phyloP scores from a whole-genome alignment of 1,140 invertebrate species.

The Diorhabda carinulata region DNA sequence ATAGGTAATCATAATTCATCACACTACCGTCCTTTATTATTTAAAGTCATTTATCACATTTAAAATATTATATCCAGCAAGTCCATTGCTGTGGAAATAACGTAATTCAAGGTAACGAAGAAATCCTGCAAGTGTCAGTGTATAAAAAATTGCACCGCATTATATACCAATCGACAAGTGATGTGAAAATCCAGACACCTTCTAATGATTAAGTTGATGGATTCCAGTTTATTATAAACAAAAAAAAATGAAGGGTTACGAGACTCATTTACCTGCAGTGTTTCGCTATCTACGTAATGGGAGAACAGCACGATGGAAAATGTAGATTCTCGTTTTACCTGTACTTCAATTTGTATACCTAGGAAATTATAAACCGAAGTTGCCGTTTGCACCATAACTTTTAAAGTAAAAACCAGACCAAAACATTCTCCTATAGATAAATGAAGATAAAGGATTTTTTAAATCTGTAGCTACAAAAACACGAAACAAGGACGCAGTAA shows the following conservation, averaged over 20 bases:
- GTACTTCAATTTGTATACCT: slow-evolving; percentile 14
- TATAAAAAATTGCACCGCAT: no score
- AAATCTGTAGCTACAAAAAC: no score
- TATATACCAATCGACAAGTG: neutral
- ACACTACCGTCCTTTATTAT: no score
- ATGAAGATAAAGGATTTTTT: no score
- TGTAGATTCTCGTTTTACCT: slow-evolving; percentile 21
- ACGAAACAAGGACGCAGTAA: no score
- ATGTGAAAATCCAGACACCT: neutral
- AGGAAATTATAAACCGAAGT: neutral
- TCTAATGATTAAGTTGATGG: neutral
- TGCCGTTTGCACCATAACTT: slow-evolving; percentile 14
- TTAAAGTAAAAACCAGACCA: neutral
- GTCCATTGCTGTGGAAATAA: no score
- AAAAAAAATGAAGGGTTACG: slow-evolving; percentile 4
- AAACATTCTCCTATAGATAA: no score
- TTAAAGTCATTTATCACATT: no score
- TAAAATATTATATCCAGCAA: no score
- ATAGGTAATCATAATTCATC: no score
- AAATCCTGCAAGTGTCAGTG: no score
- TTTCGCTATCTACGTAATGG: slow-evolving; percentile 29
- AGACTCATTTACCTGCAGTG: slow-evolving; percentile 32
- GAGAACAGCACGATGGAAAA: slow-evolving; percentile 24
- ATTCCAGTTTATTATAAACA: neutral
- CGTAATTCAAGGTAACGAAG: no score